These are phyloP conservation scores for Acanthosepion pharaonis DNA, from an alignment of 2,888 invertebrate species.

Conservation along the genomic window DNA sequence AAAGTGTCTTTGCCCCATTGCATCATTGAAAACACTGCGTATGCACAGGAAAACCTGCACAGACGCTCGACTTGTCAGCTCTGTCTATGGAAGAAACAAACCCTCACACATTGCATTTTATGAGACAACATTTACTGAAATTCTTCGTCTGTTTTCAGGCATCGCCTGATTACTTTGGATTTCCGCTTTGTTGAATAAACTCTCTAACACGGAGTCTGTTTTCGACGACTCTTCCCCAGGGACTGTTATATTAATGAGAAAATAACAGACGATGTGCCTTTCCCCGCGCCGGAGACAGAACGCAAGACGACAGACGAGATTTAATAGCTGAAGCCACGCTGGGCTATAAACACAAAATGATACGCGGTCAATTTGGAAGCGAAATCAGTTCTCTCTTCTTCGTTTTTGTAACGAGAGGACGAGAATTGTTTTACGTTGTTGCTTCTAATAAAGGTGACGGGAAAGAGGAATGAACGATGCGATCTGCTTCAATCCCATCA, in stretches of 20 bases:
- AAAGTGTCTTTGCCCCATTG: too few species aligned
- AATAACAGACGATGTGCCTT: background rate
- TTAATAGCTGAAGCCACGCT: background rate
- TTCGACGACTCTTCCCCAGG: background rate
- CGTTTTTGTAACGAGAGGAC: too few species aligned
- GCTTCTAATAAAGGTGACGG: too few species aligned
- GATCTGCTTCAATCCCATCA: too few species aligned
- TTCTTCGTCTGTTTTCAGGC: slow-evolving; percentile 1
- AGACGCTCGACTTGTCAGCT: too few species aligned
- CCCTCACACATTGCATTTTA: background rate
- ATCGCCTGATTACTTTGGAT: background rate
- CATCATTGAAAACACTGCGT: too few species aligned
- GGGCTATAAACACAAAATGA: background rate
- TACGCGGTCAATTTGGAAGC: background rate
- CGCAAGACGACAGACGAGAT: background rate
- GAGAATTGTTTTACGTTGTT: too few species aligned
- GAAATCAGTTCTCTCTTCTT: background rate
- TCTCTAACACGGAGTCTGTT: slow-evolving; percentile 11
- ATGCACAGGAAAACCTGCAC: too few species aligned
- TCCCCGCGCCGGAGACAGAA: background rate
- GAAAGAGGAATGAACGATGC: too few species aligned
- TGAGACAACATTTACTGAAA: background rate
- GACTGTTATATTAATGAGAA: slow-evolving; percentile 33
- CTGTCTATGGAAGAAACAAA: too few species aligned
- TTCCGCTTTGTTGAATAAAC: background rate